A percentile compares a stretch with the other conserved stretches of the same genome.
phyloP scores from a whole-genome alignment of 2,888 invertebrate genomes.

The Pseudococcus longispinus region DNA sequence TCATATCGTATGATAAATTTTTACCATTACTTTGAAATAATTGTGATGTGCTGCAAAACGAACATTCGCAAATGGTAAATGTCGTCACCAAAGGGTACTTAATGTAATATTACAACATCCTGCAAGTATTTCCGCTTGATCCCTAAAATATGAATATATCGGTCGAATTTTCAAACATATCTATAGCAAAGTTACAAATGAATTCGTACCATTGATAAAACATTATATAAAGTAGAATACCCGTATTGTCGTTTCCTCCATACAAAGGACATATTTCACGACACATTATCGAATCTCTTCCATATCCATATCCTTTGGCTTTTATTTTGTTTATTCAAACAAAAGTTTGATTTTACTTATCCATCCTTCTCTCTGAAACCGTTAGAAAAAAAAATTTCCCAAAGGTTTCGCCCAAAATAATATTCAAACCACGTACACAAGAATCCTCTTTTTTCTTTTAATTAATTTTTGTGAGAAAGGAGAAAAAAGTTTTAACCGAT shows the following conservation, averaged over 20 bases:
- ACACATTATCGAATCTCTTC: not conserved
- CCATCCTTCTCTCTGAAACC: not conserved
- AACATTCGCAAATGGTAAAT: not conserved
- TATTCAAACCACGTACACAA: constrained; percentile 37
- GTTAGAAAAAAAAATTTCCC: not conserved
- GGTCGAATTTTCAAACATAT: constrained; percentile 2
- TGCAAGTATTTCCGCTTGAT: not conserved
- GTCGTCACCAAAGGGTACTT: not conserved
- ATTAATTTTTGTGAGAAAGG: constrained; percentile 17
- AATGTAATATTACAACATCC: not conserved
- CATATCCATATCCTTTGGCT: not conserved
- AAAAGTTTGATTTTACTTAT: not conserved
- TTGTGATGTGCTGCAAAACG: not conserved
- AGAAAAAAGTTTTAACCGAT: constrained; percentile 31
- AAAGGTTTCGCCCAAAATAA: not conserved
- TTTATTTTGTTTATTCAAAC: not conserved
- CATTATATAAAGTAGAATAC: not conserved
- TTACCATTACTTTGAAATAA: not conserved
- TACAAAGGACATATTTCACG: not conserved
- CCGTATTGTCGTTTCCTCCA: not conserved
- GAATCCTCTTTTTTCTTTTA: constrained; percentile 14
- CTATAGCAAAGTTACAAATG: not conserved
- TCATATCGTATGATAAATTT: not conserved
- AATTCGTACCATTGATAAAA: not conserved
- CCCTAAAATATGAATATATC: not conserved